Base-by-base conservation (phyloP, 2,888 invertebrate genomes). In the Pseudanteris insignis region DNA sequence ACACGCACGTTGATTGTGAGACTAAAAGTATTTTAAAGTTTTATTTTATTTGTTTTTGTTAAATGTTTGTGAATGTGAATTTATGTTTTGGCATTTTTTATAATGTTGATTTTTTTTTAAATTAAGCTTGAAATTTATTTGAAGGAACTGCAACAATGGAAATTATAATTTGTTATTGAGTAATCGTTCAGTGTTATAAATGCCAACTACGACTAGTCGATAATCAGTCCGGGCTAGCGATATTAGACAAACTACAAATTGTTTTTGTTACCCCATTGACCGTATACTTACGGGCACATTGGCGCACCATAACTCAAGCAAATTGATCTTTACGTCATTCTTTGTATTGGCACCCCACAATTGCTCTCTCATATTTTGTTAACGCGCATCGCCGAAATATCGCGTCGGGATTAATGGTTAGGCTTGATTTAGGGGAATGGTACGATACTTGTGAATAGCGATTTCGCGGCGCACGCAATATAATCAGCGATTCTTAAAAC, bases 391-490 rank as follows among this genome's bases (percentile, higher is more conserved):
- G 36, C 41, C 53, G 26, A 53, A 47, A 47, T 38, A 47, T 53
- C 37, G 40, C 46, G 11, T 30, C 40, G 36, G 53, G 37, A 60
- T 60, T 60, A 53, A 60, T 47, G 60, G 53, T 53, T 60, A 37
- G 50, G 55, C 24, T 48, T 64, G 64, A 60, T 64, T 64, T 64
- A 60, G 44, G 60, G 48, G 51, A 60, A 51, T 46, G 51, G 60
- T 43, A 54, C 25, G 57, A 14, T 53, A 53, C 59, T 47, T 50
- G 63, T 38, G 63, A 63, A 59, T 50, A 47, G 50, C 54, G 50
- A 55, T 55, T 54, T 64, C 30, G 44, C 57, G 57, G 38, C 66
- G 64, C 67, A 67, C 60, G 64, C 64, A 55, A 66, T 62, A 61
- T 64, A 61, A 65, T 65, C 65, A 61, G 55, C 24, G 61, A 47